phyloP scores from a whole-genome alignment of 2,113 vertebrate genomes.

The Eudyptes chrysolophus region DNA sequence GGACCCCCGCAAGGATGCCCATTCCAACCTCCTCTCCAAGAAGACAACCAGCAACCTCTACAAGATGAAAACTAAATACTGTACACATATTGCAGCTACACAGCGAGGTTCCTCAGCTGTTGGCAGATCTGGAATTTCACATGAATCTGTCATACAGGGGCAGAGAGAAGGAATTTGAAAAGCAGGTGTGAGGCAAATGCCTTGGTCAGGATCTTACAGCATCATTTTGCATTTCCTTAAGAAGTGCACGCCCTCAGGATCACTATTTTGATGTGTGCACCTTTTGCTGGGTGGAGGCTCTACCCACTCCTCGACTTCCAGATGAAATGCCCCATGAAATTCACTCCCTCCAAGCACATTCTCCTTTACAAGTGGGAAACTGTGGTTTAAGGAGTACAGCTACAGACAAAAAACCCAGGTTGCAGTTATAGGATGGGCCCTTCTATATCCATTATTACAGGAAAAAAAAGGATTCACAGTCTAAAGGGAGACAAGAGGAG shows the following conservation, averaged over 20 bases:
- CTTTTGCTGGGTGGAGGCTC: not conserved
- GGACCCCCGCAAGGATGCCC: too few relatives aligned
- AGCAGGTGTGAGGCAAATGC: not conserved
- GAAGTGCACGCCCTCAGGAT: not conserved
- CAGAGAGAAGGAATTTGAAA: not conserved
- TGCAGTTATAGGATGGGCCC: not conserved
- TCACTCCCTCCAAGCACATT: not conserved
- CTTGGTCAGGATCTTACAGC: not conserved
- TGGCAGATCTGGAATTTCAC: constrained; percentile 8
- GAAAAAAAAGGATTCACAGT: not conserved
- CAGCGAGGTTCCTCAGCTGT: not conserved
- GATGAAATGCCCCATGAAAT: not conserved
- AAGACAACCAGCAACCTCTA: too few relatives aligned
- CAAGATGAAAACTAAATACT: not conserved
- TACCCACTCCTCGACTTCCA: not conserved
- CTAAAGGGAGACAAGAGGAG: not conserved
- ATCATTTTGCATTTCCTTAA: not conserved
- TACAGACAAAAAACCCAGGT: not conserved
- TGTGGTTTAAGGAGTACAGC: not conserved
- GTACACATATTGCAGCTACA: not conserved
- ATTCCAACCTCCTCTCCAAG: too few relatives aligned
- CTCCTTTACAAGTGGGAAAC: not conserved
- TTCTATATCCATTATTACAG: not conserved
- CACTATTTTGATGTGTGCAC: not conserved
- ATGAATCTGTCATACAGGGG: not conserved